Evolutionary conservation across 2,888 invertebrate species (phyloP).

Genomic region (Polyommatus icarus): DNA sequence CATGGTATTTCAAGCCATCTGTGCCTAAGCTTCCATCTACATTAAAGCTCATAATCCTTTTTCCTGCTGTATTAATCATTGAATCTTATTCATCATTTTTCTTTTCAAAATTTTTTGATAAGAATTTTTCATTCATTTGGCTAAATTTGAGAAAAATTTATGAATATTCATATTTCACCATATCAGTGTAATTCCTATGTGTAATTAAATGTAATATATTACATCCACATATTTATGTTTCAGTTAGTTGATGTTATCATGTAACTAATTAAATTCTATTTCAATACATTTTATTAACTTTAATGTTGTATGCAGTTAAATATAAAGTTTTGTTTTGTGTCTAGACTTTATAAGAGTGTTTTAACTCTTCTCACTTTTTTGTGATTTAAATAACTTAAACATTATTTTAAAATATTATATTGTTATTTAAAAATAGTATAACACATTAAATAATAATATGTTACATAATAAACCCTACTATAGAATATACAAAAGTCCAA

Average conservation of each 20-base stretch:
- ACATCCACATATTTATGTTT: neutral
- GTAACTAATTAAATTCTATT: neutral
- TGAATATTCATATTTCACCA: neutral
- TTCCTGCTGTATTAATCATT: neutral
- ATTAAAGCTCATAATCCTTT: conserved; percentile 2
- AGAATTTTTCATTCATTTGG: neutral
- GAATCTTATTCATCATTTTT: neutral
- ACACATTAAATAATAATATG: too few species aligned
- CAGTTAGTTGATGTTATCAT: neutral
- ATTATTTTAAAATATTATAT: too few species aligned
- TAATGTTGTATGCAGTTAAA: neutral
- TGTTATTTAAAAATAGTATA: too few species aligned
- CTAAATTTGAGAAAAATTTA: neutral
- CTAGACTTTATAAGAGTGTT: neutral
- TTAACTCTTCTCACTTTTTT: too few species aligned
- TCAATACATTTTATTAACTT: neutral
- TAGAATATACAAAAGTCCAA: too few species aligned
- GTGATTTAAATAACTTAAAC: too few species aligned
- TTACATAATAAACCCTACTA: too few species aligned
- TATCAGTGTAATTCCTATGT: neutral
- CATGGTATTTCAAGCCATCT: conserved; percentile 8
- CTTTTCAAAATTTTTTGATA: neutral
- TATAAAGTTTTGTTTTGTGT: neutral
- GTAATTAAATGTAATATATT: neutral
- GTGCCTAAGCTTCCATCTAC: conserved; percentile 3